Conservation (phyloP, 1,140 invertebrate genomes). For the Meloidogyne chitwoodi region DNA sequence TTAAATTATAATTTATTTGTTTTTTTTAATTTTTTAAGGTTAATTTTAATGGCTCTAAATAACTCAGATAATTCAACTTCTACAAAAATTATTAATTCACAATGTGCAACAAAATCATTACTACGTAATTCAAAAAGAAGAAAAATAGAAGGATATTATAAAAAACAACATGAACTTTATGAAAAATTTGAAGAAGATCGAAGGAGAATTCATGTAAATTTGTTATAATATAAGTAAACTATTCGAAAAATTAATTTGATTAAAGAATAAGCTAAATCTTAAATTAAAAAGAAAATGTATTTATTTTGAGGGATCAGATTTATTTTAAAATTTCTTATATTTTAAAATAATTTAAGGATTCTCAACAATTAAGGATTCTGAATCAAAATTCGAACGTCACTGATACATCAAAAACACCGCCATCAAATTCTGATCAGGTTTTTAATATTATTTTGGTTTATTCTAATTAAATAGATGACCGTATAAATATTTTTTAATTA, state of each 20-base stretch:
- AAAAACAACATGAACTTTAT: constrained; percentile 38
- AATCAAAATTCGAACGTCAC: neutral
- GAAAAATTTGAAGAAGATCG: constrained; percentile 44
- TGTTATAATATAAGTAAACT: no score
- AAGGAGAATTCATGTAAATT: constrained; percentile 34
- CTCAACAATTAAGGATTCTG: neutral
- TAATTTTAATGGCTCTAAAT: neutral
- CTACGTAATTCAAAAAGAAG: constrained; percentile 19
- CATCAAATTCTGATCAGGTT: neutral
- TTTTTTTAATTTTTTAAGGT: neutral
- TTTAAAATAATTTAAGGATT: neutral
- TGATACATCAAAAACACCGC: neutral
- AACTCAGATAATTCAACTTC: neutral
- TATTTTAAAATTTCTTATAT: no score
- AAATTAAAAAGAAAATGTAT: no score
- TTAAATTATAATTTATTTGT: no score
- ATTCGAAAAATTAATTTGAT: no score
- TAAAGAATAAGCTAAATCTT: no score
- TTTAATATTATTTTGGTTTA: neutral
- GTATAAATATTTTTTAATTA: no score
- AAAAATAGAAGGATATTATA: constrained; percentile 42
- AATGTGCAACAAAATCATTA: constrained; percentile 3
- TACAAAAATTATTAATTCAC: neutral
- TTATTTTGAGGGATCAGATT: no score
- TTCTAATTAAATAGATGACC: neutral